phyloP scores from a whole-genome alignment of 1,140 invertebrate genomes.

The Telenomus remus region DNA sequence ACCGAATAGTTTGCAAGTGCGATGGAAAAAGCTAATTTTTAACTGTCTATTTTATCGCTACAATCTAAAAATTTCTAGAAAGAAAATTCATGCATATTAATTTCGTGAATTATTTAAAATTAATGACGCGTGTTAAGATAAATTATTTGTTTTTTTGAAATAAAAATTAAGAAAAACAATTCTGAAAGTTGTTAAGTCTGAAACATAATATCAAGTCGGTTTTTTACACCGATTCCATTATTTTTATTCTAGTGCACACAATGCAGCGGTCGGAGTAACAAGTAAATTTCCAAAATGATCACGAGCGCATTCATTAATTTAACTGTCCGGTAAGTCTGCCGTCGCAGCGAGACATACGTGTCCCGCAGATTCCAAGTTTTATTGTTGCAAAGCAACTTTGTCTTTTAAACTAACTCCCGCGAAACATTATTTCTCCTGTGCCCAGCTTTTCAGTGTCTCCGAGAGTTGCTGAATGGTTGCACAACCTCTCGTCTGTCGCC shows the following conservation, averaged over 20 bases:
- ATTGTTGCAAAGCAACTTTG: slow-evolving; percentile 51
- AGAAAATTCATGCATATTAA: no score
- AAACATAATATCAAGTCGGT: neutral
- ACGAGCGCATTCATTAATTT: slow-evolving; percentile 50
- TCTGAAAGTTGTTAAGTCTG: no score
- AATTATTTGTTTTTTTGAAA: no score
- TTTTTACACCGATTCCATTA: no score
- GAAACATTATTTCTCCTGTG: slow-evolving; percentile 40
- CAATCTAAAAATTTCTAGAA: no score
- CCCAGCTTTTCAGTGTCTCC: slow-evolving; percentile 23
- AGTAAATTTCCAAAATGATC: slow-evolving; percentile 26
- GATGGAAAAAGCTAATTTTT: neutral
- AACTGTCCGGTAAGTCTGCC: slow-evolving; percentile 46
- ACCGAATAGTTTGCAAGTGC: no score
- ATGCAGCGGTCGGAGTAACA: slow-evolving; percentile 11
- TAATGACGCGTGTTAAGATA: no score
- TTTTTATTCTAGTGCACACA: neutral
- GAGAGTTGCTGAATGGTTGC: slow-evolving; percentile 27
- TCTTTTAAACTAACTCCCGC: slow-evolving; percentile 57
- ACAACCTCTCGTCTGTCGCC: slow-evolving; percentile 24
- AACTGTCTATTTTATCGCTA: no score
- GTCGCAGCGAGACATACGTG: slow-evolving; percentile 36
- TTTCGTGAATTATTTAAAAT: no score
- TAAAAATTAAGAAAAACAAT: no score
- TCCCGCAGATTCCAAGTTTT: slow-evolving; percentile 58